Conservation (phyloP, 2,797 vertebrate species). For the Sebastes alutus region DNA sequence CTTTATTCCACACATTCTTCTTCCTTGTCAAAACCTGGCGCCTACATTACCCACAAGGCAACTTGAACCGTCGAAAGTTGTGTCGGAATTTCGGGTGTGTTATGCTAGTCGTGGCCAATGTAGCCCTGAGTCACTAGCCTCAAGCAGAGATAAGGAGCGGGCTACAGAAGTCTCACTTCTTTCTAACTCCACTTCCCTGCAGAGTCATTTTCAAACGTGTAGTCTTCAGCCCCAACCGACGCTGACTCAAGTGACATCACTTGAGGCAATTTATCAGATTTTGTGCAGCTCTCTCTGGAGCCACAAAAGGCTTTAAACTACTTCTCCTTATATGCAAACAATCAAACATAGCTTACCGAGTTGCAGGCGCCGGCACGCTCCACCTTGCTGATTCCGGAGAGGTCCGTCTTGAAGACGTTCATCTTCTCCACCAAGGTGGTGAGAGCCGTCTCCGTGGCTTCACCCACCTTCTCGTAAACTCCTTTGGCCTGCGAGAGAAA, state of each 20-base stretch:
- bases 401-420: conserved; percentile 85
- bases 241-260: too few species aligned
- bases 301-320: neutral
- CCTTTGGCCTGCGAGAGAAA: conserved; percentile 78
- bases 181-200: neutral
- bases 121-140: neutral
- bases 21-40: neutral
- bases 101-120: neutral
- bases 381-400: conserved; percentile 82
- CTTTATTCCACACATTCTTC: neutral
- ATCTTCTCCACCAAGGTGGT: conserved; percentile 88
- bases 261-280: neutral
- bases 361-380: conserved; percentile 85
- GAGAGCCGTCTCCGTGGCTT: conserved; percentile 86
- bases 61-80: fast-evolving
- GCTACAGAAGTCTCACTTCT: neutral
- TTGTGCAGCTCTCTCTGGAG: neutral
- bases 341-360: conserved; percentile 63
- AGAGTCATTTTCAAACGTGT: neutral
- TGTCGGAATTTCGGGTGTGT: neutral
- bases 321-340: neutral
- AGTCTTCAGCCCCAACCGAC: neutral
- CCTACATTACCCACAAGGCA: neutral
- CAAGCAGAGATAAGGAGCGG: neutral
- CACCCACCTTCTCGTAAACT: conserved; percentile 87